These are phyloP conservation scores for Adelognathus sp. DNA, from an alignment of 2,888 invertebrate genomes.

Conservation along the genomic window DNA sequence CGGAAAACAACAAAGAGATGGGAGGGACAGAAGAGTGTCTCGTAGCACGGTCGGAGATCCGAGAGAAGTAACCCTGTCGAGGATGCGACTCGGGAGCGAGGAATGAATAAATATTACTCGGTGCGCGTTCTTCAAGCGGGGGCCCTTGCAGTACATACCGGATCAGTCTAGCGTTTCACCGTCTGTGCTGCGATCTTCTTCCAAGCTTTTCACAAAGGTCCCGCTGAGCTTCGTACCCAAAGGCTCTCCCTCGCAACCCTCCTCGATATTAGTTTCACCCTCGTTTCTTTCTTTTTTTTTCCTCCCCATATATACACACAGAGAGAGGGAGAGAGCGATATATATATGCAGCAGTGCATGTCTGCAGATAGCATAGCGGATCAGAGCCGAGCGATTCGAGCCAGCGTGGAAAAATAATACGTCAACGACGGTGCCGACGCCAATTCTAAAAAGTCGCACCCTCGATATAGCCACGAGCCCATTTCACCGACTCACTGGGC, in stretches of 20 bases:
- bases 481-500: constrained; percentile 25
- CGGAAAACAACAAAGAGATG: background rate
- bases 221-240: constrained; percentile 48
- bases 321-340: no score
- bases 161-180: constrained; percentile 55
- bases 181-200: constrained; percentile 12
- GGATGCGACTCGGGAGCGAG: constrained; percentile 38
- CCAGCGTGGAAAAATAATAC: constrained; percentile 51
- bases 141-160: constrained; percentile 49
- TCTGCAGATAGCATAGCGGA: constrained; percentile 30
- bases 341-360: constrained; percentile 41
- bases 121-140: constrained; percentile 46
- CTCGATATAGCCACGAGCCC: background rate
- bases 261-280: constrained; percentile 62
- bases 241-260: constrained; percentile 55
- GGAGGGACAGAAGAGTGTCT: background rate
- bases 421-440: constrained; percentile 27
- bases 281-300: constrained; percentile 37
- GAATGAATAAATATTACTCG: constrained; percentile 60
- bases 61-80: background rate
- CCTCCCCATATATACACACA: constrained; percentile 48
- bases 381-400: constrained; percentile 39
- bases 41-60: background rate
- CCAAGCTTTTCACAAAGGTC: constrained; percentile 53
- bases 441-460: constrained; percentile 42